Conservation (phyloP, 2,113 vertebrate species). For the Notarius quadriscutis region DNA sequence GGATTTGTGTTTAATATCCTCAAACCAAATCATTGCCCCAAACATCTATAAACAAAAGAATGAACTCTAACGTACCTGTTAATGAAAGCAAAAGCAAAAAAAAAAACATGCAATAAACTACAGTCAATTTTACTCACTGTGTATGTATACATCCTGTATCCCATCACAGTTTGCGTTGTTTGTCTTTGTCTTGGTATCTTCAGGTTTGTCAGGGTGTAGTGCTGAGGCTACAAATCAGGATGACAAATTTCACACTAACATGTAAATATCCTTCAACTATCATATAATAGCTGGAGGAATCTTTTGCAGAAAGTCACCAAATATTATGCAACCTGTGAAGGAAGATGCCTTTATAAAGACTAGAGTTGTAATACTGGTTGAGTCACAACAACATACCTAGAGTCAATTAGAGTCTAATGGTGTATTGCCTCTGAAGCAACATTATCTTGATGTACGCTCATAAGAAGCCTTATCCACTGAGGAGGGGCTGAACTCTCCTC, state of each 20-base stretch:
- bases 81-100: not conserved
- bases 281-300: not conserved
- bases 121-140: not conserved
- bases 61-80: not conserved
- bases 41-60: not conserved
- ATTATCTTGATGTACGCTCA: constrained; percentile 32
- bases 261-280: not conserved
- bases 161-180: not conserved
- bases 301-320: not conserved
- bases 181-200: not conserved
- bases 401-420: constrained; percentile 7
- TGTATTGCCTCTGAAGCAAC: constrained; percentile 10
- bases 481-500: not conserved
- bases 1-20: not conserved
- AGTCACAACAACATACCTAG: constrained; percentile 26
- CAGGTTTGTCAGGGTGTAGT: not conserved
- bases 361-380: constrained; percentile 2
- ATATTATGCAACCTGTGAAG: not conserved
- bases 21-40: not conserved
- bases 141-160: not conserved
- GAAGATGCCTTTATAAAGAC: constrained; percentile 30
- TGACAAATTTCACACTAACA: not conserved
- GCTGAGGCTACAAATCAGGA: not conserved
- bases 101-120: not conserved
- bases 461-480: not conserved